These are phyloP conservation scores for Cnemophilus loriae DNA, from an alignment of 2,113 vertebrate species.

Conservation along the genomic window DNA sequence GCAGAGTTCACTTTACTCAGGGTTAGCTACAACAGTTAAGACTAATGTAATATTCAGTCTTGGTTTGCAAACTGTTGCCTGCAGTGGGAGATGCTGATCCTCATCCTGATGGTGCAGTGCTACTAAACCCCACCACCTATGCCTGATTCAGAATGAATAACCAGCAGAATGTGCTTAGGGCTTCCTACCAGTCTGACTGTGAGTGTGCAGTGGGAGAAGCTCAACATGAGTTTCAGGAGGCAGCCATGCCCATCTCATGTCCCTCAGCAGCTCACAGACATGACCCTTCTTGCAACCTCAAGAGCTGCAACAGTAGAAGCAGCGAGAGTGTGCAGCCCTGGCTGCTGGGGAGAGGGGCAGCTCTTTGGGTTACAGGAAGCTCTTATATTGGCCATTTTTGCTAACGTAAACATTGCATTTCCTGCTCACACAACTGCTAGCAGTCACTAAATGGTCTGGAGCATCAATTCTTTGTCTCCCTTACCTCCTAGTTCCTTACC, in stretches of 20 bases:
- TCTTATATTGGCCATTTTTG: background rate
- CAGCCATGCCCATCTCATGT: accelerated
- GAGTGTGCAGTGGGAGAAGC: background rate
- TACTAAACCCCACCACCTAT: background rate
- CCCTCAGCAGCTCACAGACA: background rate
- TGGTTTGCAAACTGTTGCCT: background rate
- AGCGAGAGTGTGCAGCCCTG: background rate
- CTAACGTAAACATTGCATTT: background rate
- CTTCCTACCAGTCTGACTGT: background rate
- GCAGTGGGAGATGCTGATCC: background rate
- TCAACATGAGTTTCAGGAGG: background rate
- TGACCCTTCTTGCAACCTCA: background rate
- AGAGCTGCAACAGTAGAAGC: background rate
- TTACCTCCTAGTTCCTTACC: background rate
- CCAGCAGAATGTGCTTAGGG: background rate
- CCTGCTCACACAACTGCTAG: background rate
- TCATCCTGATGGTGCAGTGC: background rate
- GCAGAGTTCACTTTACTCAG: background rate
- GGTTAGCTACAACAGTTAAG: background rate
- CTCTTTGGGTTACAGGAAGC: background rate
- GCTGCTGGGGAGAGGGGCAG: background rate
- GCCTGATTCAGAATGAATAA: background rate
- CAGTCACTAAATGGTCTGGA: background rate
- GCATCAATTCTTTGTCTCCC: background rate
- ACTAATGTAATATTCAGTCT: background rate